A percentile compares a stretch with the other conserved stretches of the same genome.
These are phyloP conservation scores for Nomada flava DNA, from an alignment of 2,888 invertebrate species.

Conservation along the genomic window DNA sequence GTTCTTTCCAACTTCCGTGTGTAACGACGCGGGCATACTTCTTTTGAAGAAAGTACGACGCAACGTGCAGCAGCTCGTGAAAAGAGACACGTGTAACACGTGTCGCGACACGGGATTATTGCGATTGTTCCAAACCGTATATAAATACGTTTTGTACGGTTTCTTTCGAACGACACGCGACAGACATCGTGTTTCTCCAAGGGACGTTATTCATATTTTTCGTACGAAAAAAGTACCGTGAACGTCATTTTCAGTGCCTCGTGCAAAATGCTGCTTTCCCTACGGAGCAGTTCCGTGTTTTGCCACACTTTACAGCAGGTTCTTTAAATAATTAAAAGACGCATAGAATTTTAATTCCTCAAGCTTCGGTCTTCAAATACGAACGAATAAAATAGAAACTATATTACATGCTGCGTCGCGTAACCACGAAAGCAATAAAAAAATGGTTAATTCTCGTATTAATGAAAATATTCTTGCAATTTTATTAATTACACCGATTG, in stretches of 20 bases:
- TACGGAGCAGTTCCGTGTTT: too few relatives aligned
- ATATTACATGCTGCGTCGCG: too few relatives aligned
- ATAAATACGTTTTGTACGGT: slow-evolving; percentile 13
- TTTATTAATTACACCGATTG: too few relatives aligned
- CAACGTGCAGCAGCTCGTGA: neutral
- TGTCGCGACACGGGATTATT: slow-evolving; percentile 15
- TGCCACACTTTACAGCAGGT: too few relatives aligned
- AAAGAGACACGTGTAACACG: neutral
- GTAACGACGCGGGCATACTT: slow-evolving; percentile 7
- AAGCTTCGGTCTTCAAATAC: neutral
- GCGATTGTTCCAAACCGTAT: slow-evolving; percentile 23
- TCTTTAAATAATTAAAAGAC: too few relatives aligned
- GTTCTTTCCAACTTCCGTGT: slow-evolving; percentile 24
- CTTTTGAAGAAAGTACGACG: slow-evolving; percentile 9
- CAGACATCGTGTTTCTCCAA: neutral
- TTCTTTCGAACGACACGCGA: neutral
- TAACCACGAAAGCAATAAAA: too few relatives aligned
- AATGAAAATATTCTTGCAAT: too few relatives aligned
- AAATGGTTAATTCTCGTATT: too few relatives aligned
- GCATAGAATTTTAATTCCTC: neutral
- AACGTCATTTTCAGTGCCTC: neutral
- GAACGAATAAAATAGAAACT: too few relatives aligned
- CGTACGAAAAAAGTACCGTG: neutral
- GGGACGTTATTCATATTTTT: slow-evolving; percentile 4
- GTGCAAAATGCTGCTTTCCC: neutral